These are phyloP conservation scores for Parnassius mnemosyne DNA, from an alignment of 2,888 invertebrate genomes.

Conservation along the genomic window DNA sequence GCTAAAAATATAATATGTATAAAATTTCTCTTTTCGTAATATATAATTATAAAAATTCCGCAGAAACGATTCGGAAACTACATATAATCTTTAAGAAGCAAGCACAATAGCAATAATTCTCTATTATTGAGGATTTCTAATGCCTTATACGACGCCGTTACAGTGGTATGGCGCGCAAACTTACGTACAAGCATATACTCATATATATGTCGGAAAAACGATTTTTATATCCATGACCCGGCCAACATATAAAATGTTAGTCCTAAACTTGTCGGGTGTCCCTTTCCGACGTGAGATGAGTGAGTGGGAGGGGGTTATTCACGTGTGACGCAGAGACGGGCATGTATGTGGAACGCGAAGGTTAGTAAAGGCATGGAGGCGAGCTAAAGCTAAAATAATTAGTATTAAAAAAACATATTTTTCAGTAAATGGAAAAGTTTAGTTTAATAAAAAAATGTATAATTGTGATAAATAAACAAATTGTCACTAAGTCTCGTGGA, in stretches of 20 bases:
- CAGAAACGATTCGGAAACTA: conserved; percentile 13
- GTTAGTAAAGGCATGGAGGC: conserved; percentile 47
- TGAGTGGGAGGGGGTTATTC: conserved; percentile 52
- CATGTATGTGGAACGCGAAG: conserved; percentile 59
- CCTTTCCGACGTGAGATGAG: conserved; percentile 48
- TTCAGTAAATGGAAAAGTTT: no score
- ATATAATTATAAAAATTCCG: no score
- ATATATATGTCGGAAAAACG: conserved; percentile 68
- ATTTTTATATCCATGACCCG: conserved; percentile 81
- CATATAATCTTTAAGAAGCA: conserved; percentile 41
- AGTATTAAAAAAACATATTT: no score
- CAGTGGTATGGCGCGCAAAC: conserved; percentile 31
- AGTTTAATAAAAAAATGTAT: no score
- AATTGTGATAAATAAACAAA: no score
- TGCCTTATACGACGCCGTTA: conserved; percentile 55
- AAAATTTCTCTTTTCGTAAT: no score
- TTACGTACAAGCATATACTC: conserved; percentile 42
- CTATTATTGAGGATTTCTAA: conserved; percentile 70
- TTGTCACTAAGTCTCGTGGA: no score
- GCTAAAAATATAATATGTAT: no score
- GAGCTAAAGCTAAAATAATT: conserved; percentile 24
- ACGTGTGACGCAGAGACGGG: conserved; percentile 69
- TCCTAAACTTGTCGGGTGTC: conserved; percentile 64
- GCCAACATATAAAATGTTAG: conserved; percentile 80
- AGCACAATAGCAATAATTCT: conserved; percentile 62